Percentiles rank a stretch among this genome's conserved stretches.
phyloP scores from a whole-genome alignment of 2,113 vertebrate genomes.

The Heterocephalus glaber region DNA sequence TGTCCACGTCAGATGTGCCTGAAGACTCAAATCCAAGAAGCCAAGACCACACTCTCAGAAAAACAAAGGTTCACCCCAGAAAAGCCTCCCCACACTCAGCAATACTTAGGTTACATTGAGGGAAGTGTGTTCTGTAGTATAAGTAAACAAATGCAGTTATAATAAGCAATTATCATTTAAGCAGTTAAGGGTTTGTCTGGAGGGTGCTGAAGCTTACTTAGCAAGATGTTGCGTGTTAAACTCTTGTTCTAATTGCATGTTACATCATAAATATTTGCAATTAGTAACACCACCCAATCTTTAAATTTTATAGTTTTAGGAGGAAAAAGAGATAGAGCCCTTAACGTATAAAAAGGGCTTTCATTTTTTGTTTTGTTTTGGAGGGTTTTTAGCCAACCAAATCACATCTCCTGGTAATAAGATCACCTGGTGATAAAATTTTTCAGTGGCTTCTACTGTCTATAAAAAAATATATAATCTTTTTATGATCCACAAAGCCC shows the following conservation, averaged over 20 bases:
- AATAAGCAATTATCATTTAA: not conserved
- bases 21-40: not conserved
- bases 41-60: not conserved
- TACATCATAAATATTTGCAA: not conserved
- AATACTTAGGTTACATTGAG: not conserved
- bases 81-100: too few relatives aligned
- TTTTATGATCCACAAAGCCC: conserved; percentile 30
- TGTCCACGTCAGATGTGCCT: not conserved
- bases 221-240: not conserved
- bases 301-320: conserved; percentile 6
- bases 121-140: not conserved
- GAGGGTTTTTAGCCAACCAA: not conserved
- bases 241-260: not conserved
- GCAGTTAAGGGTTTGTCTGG: not conserved
- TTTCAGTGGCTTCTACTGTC: conserved; percentile 5
- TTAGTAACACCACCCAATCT: not conserved
- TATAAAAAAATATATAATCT: not conserved
- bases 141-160: not conserved
- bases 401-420: conserved; percentile 4
- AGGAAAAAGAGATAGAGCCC: not conserved
- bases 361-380: not conserved
- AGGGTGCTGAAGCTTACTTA: not conserved
- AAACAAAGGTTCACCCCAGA: not conserved
- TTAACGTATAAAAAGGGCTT: not conserved
- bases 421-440: not conserved